These are phyloP conservation scores for Paraescarpia echinospica DNA, from an alignment of 1,140 invertebrate genomes.

Conservation along the genomic window DNA sequence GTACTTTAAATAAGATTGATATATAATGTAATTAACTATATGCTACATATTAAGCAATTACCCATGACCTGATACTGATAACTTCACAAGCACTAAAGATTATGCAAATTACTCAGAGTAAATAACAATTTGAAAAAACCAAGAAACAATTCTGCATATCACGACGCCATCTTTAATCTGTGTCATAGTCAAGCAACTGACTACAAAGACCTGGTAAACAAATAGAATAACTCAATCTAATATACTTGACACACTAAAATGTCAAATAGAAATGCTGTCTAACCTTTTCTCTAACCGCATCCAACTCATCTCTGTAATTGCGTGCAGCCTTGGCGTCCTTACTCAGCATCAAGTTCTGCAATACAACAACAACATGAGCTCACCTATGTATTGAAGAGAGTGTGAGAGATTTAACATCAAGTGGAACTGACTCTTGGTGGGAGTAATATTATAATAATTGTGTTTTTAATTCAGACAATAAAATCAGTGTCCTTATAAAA, in stretches of 20 bases:
- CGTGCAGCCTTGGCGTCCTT: constrained; percentile 6
- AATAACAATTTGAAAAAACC: background rate
- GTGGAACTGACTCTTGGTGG: too few species aligned
- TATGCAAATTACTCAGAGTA: background rate
- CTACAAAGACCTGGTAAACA: too few species aligned
- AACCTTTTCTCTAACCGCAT: constrained; percentile 5
- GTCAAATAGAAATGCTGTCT: background rate
- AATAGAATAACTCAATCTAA: background rate
- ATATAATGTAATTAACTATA: background rate
- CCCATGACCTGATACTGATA: too few species aligned
- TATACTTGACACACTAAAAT: too few species aligned
- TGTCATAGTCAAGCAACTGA: background rate
- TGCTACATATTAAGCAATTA: background rate
- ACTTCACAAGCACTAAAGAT: background rate
- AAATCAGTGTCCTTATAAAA: too few species aligned
- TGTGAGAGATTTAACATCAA: too few species aligned
- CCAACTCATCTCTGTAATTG: constrained; percentile 13
- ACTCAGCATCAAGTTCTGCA: background rate
- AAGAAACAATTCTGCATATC: background rate
- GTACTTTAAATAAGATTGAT: background rate
- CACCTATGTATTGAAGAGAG: background rate
- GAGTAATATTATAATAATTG: too few species aligned
- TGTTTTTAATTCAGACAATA: too few species aligned
- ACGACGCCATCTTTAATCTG: too few species aligned
- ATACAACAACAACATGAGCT: background rate